Percentiles rank a stretch among this genome's conserved stretches.
Conservation (phyloP, 2,888 invertebrate species). For the Fabriciana adippe region DNA sequence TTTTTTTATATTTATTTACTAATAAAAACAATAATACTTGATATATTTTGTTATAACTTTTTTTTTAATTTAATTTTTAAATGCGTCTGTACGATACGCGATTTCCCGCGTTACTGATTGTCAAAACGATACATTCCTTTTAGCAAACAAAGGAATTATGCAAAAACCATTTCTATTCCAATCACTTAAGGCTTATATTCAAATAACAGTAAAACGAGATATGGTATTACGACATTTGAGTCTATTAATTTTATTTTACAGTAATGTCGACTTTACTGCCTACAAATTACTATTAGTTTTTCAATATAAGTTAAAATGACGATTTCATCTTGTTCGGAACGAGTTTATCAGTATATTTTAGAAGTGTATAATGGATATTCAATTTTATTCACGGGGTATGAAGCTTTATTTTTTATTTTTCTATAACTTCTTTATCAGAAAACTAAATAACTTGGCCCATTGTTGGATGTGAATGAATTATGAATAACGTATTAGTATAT, state of each 20-base stretch:
- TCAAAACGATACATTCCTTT: constrained; percentile 22
- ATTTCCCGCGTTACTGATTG: constrained; percentile 67
- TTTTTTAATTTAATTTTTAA: constrained; percentile 17
- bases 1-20: background rate
- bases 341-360: constrained; percentile 8
- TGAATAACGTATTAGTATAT: background rate
- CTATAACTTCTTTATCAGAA: background rate
- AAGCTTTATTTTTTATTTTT: background rate
- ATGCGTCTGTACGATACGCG: constrained; percentile 48
- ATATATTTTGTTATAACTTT: background rate
- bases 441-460: constrained; percentile 5
- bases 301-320: background rate
- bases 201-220: background rate
- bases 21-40: background rate
- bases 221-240: constrained; percentile 1
- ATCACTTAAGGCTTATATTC: background rate
- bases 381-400: background rate
- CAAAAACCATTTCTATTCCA: constrained; percentile 6
- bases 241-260: background rate
- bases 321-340: constrained; percentile 12
- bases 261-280: background rate
- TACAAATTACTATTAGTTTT: background rate
- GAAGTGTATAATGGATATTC: background rate
- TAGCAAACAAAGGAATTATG: constrained; percentile 4
- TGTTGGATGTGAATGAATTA: background rate